Base-by-base conservation (phyloP, 2,888 invertebrate genomes). In the Pherbina coryleti region DNA sequence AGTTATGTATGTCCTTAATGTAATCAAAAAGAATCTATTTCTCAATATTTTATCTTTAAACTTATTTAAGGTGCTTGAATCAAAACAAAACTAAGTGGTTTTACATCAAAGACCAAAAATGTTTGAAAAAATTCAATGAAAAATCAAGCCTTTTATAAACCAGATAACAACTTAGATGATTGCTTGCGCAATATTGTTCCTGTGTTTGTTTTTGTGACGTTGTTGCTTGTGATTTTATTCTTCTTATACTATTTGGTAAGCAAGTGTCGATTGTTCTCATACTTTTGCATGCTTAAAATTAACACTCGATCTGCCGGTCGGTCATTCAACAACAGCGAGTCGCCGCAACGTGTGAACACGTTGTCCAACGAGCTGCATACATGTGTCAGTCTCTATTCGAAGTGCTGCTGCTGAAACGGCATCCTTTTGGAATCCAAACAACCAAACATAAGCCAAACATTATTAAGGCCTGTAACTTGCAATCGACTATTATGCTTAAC, bases 351-450 rank as follows among this genome's bases (percentile, higher is more conserved):
- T 55, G 49, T 37, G 34, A 53, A 31, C 37, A 57, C 28, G 57
- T 77, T 79, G 80, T 79, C 77, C 79, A 78, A 79, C 37, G 53
- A 28, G 64, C 64, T 66, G 75, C 76, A 89, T 89, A 89, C 89
- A 89, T 88, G 85, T 89, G 89, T 89, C 89, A 89, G 82, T 86
- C 88, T 79, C 76, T 74, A 78, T 75, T 64, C 71, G 66, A 37
- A 25, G 19, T 67, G 78, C 69, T 62, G 73, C n/a, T 57, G 53
- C 69, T 34, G 78, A 80, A 79, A 80, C 82, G 82, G 81, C 80
- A 80, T 82, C 82, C 83, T 81, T 82, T 83, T 37, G 72, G 11
- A 37, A 44, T 44, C 44, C 44, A 44, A 44, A 44, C 60, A 17
- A 19, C n/a, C 49, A 49, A 19, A 67, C 67, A n/a, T 14, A 60